Evolutionary conservation across 2,888 invertebrate genomes (phyloP), one percentile per base, ranked within the genome.

Genomic region (Meandrusa payeni): DNA sequence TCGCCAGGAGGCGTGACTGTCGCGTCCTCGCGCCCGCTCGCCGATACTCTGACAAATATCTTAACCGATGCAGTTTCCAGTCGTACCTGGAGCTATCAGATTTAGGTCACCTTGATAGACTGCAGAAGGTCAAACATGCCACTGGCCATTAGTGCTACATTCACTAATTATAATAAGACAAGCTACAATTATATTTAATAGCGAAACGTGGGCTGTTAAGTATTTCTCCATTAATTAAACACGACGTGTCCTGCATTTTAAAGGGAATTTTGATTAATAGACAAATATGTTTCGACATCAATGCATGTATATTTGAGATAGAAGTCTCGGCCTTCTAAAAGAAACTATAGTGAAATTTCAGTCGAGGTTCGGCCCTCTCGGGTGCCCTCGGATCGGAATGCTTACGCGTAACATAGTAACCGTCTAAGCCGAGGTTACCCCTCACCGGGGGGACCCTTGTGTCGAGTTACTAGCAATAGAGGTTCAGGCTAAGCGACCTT

Each of bases 1-100:
- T 79, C 75, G 73, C 63, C 69, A 58, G 66, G 59, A 66, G 54
- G 61, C 78, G 79, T 81, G 78, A 76, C 70, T 66, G 63, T 53
- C 43, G 46, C 68, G 78, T 75, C 82, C 81, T 82, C 76, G 80
- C 49, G 36, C 50, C 38, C 47, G 42, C 38, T 37, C 26, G 26
- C 43, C 29, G 46, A 38, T 41, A 40, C 33, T 44, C 26, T 31
- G 44, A 50, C 44, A 45, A 41, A 44, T 49, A 47, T 39, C 27
- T 22, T 17, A 43, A 34, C 37, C 34, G 56, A 55, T 40, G 46
- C 38, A 54, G 49, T 52, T 52, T 46, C 47, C 47, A 22, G 48
- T 48, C 51, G 51, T 50, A 55, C 40, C 48, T 47, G 38, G 58
- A 56, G 57, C 55, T 49, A 48, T 52, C 52, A 54, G 56, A 69